Base-by-base conservation (phyloP, 2,888 invertebrate genomes). In the Hoplodrina blanda region DNA sequence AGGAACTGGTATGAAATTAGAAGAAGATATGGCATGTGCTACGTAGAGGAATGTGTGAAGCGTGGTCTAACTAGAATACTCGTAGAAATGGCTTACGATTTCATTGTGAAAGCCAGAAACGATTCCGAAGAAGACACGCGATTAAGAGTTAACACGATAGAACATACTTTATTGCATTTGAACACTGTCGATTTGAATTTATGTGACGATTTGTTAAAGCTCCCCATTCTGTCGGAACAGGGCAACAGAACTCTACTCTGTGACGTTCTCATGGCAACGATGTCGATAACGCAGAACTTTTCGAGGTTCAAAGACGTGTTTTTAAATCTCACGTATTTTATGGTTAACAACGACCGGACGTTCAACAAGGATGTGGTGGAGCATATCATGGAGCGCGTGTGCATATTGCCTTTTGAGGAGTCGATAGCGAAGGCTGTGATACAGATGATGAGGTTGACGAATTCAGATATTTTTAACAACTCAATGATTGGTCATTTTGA, bases 261-360 rank as follows among this genome's bases (percentile, higher is more conserved):
- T 60, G 92, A 94, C 30, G 77, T 85, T 0, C 91, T 92, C 5
- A 88, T 95, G 85, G 70, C 85, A 20, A 82, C 87, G 0, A 89
- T 95, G 68, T 92, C 93, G 0, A 80, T 88, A 10, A 91, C 94
- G 3, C 93, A 91, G 61, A 95, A 96, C 80, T 95, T 96, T 79
- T 88, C 91, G 0, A 88, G 94, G 8, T 96, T 95, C 80, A 93
- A 91, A 76, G 46, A 49, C 0, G 90, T 93, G 33, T 95, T 95
- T 76, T 78, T 91, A 7, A 91, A 89, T 65, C 81, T 95, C 11
- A 89, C 91, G 0, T 69, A 87, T 11, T 92, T 92, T 55, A 90
- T 94, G 73, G 87, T 87, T 3, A 44, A 75, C 0, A 83, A 85
- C 25, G 82, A 78, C 4, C 82, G 89, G 60, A 79, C 69, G 3